Conservation (phyloP, 2,888 invertebrate genomes). For the Cephonodes hylas region DNA sequence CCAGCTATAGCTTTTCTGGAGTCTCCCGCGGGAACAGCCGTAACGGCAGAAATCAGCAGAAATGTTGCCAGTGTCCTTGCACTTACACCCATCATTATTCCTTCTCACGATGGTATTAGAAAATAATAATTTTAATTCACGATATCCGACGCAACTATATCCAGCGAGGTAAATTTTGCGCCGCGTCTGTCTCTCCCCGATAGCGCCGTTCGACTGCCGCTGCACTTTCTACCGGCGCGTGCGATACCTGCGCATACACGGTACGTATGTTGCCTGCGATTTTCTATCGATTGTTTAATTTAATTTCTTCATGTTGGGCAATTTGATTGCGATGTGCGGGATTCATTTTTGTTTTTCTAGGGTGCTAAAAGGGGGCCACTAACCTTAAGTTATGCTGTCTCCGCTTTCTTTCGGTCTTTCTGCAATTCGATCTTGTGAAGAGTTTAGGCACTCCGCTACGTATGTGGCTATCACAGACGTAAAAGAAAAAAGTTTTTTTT, state of each 20-base stretch:
- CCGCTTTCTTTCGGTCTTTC: too few relatives aligned
- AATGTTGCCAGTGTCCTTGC: slow-evolving; percentile 65
- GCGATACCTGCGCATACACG: slow-evolving; percentile 2
- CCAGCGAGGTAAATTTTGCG: slow-evolving; percentile 75
- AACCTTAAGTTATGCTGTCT: too few relatives aligned
- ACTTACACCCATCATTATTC: slow-evolving; percentile 71
- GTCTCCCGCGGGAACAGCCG: slow-evolving; percentile 63
- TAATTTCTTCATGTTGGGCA: slow-evolving; percentile 11
- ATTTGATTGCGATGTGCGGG: neutral
- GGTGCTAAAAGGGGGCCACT: too few relatives aligned
- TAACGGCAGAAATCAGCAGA: slow-evolving; percentile 60
- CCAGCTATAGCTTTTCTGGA: slow-evolving; percentile 54
- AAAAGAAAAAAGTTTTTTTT: too few relatives aligned
- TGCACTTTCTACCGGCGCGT: slow-evolving; percentile 68
- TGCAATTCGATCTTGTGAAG: too few relatives aligned
- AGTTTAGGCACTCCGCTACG: too few relatives aligned
- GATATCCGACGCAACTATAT: slow-evolving; percentile 71
- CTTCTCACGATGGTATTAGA: slow-evolving; percentile 23
- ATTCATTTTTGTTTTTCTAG: neutral
- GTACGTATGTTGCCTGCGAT: slow-evolving; percentile 12
- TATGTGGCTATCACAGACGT: too few relatives aligned
- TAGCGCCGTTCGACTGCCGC: slow-evolving; percentile 63
- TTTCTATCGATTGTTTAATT: slow-evolving; percentile 14
- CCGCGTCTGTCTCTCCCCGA: slow-evolving; percentile 54
- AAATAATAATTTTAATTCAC: slow-evolving; percentile 38